Conservation (phyloP, 2,113 vertebrate genomes). For the Pygoscelis antarcticus region DNA sequence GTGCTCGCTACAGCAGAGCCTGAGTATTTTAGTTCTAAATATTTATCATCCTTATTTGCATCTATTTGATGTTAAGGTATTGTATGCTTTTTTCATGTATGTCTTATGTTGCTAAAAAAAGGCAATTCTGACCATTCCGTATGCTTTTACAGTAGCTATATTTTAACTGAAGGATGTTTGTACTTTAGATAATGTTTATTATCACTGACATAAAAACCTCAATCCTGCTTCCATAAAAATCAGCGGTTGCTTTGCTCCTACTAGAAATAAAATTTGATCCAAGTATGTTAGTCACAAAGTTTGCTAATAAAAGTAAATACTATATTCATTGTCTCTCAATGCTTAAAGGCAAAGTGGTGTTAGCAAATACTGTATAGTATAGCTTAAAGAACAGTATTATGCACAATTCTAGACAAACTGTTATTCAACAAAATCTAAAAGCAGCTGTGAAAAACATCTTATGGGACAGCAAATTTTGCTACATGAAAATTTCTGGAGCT, state of each 20-base stretch:
- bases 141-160: neutral
- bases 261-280: slow-evolving; percentile 19
- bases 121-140: neutral
- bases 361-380: neutral
- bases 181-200: neutral
- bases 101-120: neutral
- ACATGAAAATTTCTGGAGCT: slow-evolving; percentile 24
- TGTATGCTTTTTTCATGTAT: neutral
- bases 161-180: slow-evolving; percentile 4
- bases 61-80: neutral
- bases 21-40: neutral
- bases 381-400: neutral
- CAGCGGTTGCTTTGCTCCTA: neutral
- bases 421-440: neutral
- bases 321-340: neutral
- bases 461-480: neutral
- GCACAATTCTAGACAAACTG: neutral
- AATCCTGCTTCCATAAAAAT: slow-evolving; percentile 23
- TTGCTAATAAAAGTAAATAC: neutral
- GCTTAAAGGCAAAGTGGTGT: slow-evolving; percentile 48
- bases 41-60: neutral
- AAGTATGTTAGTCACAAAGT: neutral
- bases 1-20: neutral
- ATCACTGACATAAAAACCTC: slow-evolving; percentile 11
- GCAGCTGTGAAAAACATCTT: neutral